Conservation (phyloP, 2,113 vertebrate genomes). For the Colaptes auratus region DNA sequence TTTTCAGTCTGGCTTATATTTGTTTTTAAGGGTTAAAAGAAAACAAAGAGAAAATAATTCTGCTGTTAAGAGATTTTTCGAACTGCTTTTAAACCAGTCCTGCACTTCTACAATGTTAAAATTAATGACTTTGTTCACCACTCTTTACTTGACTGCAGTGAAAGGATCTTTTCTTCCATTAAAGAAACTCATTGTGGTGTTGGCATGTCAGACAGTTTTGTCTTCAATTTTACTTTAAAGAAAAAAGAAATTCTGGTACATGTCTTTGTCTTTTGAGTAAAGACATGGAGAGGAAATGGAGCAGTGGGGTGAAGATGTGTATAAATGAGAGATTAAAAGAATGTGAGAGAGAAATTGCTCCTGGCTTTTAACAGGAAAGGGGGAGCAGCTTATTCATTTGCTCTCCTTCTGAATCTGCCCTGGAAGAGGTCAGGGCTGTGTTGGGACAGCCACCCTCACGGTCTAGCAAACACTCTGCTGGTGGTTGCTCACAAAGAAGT, state of each 20-base stretch:
- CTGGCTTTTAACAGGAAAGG: not conserved
- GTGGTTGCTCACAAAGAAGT: constrained; percentile 12
- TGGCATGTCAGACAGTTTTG: not conserved
- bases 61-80: not conserved
- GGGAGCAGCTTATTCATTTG: not conserved
- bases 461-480: constrained; percentile 12
- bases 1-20: not conserved
- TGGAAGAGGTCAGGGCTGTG: not conserved
- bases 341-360: not conserved
- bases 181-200: not conserved
- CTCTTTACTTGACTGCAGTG: not conserved
- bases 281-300: not conserved
- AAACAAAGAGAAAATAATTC: not conserved
- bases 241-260: not conserved
- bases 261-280: not conserved
- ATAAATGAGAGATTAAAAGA: not conserved
- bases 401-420: not conserved
- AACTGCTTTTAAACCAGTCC: not conserved
- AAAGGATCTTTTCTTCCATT: not conserved
- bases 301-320: rapidly evolving
- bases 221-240: not conserved
- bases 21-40: not conserved
- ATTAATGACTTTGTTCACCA: not conserved
- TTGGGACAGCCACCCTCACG: not conserved
- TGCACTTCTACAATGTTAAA: not conserved